Base-by-base conservation (phyloP, 1,140 invertebrate species). In the Papilio polyxenes region DNA sequence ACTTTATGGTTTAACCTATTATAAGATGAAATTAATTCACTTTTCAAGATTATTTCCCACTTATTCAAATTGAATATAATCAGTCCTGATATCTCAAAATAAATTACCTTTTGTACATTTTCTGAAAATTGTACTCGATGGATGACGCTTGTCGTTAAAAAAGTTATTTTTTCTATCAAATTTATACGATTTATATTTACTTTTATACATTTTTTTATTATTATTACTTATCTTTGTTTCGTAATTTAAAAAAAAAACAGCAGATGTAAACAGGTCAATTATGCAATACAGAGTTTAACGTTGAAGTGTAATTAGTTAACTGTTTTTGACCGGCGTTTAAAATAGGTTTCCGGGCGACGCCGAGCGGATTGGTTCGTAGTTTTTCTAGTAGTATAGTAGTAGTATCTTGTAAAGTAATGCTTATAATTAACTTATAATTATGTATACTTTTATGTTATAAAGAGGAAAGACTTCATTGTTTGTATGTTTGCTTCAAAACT, bases 221-320 rank as follows among this genome's bases (percentile, higher is more conserved):
- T 56, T 56, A 17, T 23, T 9, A 13, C 11, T 53, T 53, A 10
- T n/a, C n/a, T 62, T 10, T 20, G 10, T 20, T n/a, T 62, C n/a
- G 20, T 20, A 62, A 62, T 62, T 62, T 20, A n/a, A n/a, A 62
- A 20, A 62, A 62, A 62, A 62, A 62, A 0, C 23, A 62, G 23
- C 59, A 62, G 17, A 20, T 62, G 37, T 48, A 48, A 75, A 75
- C 44, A 20, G 74, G 44, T 75, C 44, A 37, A 44, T 74, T 40
- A 15, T 51, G 48, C n/a, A 51, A 48, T 48, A 53, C 56, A 31
- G 37, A 75, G 72, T 74, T 74, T 37, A 44, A 37, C 23, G 74
- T 48, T n/a, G 75, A 76, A 31, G 48, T 23, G 75, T 53, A 53
- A 76, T 76, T 53, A 37, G 75, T 76, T 76, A 76, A 76, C 75